phyloP scores from a whole-genome alignment of 2,797 vertebrate species.

The Acestrorhynchus altus region DNA sequence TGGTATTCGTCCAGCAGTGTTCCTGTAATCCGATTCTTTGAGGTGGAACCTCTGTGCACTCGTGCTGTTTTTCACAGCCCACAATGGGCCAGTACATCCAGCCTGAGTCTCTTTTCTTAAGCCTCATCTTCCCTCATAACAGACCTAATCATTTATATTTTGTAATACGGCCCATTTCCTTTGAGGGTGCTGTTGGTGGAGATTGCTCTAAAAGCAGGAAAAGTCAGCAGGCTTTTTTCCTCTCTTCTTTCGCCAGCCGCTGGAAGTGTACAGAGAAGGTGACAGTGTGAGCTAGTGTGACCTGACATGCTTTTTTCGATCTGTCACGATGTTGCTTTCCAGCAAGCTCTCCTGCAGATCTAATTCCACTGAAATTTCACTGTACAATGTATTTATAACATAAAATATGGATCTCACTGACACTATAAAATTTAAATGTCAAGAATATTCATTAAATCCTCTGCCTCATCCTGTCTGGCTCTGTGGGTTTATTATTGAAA shows the following conservation, averaged over 20 bases:
- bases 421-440: background rate
- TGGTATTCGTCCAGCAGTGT: slow-evolving; percentile 61
- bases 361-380: slow-evolving; percentile 23
- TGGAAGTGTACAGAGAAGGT: slow-evolving; percentile 34
- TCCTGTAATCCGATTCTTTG: slow-evolving; percentile 59
- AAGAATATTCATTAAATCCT: background rate
- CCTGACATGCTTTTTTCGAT: slow-evolving; percentile 38
- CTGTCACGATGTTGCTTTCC: slow-evolving; percentile 9
- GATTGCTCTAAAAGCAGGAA: slow-evolving; percentile 65
- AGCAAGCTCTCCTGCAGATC: background rate
- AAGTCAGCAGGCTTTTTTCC: slow-evolving; percentile 55
- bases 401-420: background rate
- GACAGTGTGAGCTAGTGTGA: slow-evolving; percentile 35
- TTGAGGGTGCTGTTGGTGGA: slow-evolving; percentile 67
- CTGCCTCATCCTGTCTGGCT: no score
- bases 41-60: slow-evolving; percentile 44
- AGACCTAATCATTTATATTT: slow-evolving; percentile 64
- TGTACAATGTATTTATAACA: background rate
- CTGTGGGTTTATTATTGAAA: no score
- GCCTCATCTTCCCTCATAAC: slow-evolving; percentile 59
- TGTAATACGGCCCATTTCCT: slow-evolving; percentile 65
- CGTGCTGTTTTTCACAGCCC: slow-evolving; percentile 54
- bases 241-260: background rate
- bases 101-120: slow-evolving; percentile 62
- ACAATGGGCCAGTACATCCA: slow-evolving; percentile 66